Percentiles rank a stretch among this genome's conserved stretches.
Evolutionary conservation across 2,888 invertebrate genomes (phyloP).

Genomic region (Apotomis turbidana): DNA sequence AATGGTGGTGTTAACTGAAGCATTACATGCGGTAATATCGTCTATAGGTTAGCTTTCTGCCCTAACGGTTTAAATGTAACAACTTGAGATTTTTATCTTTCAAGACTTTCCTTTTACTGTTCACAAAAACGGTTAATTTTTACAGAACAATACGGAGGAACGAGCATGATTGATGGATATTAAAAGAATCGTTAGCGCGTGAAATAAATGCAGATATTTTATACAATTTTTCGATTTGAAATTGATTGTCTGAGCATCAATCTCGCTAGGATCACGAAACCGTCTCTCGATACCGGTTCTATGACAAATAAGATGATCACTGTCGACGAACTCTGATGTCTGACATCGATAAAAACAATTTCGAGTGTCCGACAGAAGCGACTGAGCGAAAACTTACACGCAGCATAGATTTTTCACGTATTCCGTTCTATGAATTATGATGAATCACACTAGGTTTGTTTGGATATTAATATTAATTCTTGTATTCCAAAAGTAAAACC

Average conservation of each 20-base stretch:
- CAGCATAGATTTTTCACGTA: too few relatives aligned
- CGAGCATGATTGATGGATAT: conserved; percentile 26
- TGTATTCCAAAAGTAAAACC: too few relatives aligned
- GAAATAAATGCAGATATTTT: conserved; percentile 37
- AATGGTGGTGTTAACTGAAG: conserved; percentile 51
- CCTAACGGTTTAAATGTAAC: neutral
- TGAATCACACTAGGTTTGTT: too few relatives aligned
- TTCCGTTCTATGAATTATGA: too few relatives aligned
- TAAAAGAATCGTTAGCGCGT: conserved; percentile 22
- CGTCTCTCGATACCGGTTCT: conserved; percentile 63
- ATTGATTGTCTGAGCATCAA: conserved; percentile 56
- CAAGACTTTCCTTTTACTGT: neutral
- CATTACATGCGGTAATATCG: conserved; percentile 53
- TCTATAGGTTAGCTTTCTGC: conserved; percentile 15
- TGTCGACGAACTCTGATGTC: conserved; percentile 66
- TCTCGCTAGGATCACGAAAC: conserved; percentile 53
- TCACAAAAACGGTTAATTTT: neutral
- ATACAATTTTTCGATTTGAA: conserved; percentile 43
- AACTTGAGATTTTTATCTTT: neutral
- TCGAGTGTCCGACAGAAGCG: conserved; percentile 40
- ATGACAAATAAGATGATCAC: conserved; percentile 69
- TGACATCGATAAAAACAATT: conserved; percentile 59
- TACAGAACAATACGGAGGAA: conserved; percentile 3
- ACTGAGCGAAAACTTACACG: neutral
- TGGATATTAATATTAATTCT: neutral